phyloP scores from a whole-genome alignment of 2,113 vertebrate genomes.

The Sylvietta virens region DNA sequence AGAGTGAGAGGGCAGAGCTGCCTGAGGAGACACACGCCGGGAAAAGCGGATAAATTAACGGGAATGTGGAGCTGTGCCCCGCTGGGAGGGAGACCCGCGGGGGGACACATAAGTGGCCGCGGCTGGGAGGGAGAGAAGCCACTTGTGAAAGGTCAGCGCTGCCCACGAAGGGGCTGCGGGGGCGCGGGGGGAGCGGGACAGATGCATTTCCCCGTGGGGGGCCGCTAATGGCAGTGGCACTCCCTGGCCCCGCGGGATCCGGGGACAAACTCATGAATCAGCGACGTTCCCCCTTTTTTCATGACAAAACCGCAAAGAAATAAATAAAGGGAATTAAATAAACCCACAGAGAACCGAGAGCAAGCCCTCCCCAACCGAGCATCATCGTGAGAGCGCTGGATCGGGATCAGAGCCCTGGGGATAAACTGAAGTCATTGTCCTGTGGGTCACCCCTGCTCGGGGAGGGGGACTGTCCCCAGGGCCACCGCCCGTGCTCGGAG shows the following conservation, averaged over 20 bases:
- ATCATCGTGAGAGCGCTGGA: neutral
- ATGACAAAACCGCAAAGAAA: neutral
- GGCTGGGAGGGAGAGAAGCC: neutral
- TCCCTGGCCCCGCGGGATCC: neutral
- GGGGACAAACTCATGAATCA: neutral
- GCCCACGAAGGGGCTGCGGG: neutral
- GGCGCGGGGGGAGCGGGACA: neutral
- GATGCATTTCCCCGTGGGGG: neutral
- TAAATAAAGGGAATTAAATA: neutral
- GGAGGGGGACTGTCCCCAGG: neutral
- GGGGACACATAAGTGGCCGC: neutral
- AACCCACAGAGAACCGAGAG: neutral
- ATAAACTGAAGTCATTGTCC: neutral
- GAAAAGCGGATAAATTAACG: neutral
- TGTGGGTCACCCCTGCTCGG: neutral
- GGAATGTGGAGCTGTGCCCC: neutral
- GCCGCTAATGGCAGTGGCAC: neutral
- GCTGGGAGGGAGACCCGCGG: neutral
- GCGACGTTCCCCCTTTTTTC: neutral
- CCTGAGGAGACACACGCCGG: neutral
- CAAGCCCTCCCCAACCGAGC: neutral
- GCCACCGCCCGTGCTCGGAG: neutral
- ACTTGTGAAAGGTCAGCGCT: conserved; percentile 23
- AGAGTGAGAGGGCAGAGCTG: neutral
- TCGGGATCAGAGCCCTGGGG: neutral